Evolutionary conservation across 2,888 invertebrate species (phyloP).

Genomic region (Tinea pellionella): DNA sequence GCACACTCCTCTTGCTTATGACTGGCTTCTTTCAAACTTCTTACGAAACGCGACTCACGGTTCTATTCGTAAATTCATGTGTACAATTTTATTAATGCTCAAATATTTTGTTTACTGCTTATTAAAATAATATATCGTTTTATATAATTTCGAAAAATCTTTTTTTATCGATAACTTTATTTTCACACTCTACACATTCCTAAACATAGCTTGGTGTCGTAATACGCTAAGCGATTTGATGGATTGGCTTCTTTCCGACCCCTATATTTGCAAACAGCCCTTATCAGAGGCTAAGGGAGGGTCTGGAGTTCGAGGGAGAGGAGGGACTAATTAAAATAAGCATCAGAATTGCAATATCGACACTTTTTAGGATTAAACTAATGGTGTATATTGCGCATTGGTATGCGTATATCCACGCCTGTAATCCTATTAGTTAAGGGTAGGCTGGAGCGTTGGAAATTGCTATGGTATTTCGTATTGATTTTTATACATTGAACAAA

Average conservation of each 20-base stretch:
- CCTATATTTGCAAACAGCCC: conserved; percentile 68
- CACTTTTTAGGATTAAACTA: not conserved
- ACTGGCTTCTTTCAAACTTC: too few relatives aligned
- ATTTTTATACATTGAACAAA: too few relatives aligned
- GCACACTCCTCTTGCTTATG: too few relatives aligned
- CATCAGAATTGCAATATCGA: conserved; percentile 24
- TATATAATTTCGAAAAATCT: too few relatives aligned
- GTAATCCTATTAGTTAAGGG: not conserved
- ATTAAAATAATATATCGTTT: too few relatives aligned
- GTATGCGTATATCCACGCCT: not conserved
- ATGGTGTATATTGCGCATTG: not conserved
- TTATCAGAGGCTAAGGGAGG: conserved; percentile 34
- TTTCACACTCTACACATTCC: not conserved
- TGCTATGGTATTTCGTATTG: not conserved
- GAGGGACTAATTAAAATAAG: conserved; percentile 62
- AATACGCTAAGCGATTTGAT: conserved; percentile 66
- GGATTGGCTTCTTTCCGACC: conserved; percentile 68
- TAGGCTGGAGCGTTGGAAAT: not conserved
- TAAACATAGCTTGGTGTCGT: conserved; percentile 47
- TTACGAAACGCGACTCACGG: too few relatives aligned
- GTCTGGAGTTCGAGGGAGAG: conserved; percentile 19
- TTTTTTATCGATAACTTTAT: conserved; percentile 21
- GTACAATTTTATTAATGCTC: too few relatives aligned
- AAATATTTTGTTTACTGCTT: too few relatives aligned
- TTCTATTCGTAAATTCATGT: too few relatives aligned